Evolutionary conservation across 2,888 invertebrate species (phyloP), one percentile per base, ranked within the genome.

Genomic region (Cactoblastis cactorum): DNA sequence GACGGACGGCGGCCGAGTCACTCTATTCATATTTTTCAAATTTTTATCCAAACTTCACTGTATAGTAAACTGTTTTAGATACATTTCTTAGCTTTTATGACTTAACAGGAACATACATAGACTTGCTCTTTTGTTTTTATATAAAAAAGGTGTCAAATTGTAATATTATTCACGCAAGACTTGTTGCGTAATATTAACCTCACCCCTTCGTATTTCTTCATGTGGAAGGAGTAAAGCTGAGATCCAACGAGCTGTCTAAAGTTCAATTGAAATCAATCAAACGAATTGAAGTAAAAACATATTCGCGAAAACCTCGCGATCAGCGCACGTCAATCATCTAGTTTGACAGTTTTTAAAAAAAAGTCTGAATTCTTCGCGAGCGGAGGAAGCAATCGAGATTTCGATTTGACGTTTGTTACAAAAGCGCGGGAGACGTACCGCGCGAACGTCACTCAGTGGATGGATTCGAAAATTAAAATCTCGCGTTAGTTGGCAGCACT

Each of bases 381-480:
- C 52, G 65, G 69, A 77, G 79, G 77, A 82, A 80, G 80, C 82
- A 80, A 83, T 81, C 77, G 70, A 61, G 70, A 71, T 74, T 65
- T 66, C 69, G 68, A 62, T 73, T 74, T 80, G 80, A 83, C 76
- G 75, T 80, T 73, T 70, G 71, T 61, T 73, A 80, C 75, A 80
- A 82, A 80, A 82, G 71, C 71, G 76, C 74, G 73, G 77, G 73
- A 74, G 67, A 65, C 63, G 65, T 9, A 37, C 37, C 37, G 37
- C 37, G 15, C 60, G 34, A 65, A 61, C 68, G 77, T 73, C 78
- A 77, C 62, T 62, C 69, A 69, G 69, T 74, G 71, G 84, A 85
- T 85, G 80, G 83, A 80, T 85, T 80, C 82, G 85, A 83, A 88
- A 87, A 88, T 88, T 87, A 87, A 87, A 88, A 88, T 77, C 84